Base-by-base conservation (phyloP, 2,797 vertebrate species). In the Pogoniulus pusillus region DNA sequence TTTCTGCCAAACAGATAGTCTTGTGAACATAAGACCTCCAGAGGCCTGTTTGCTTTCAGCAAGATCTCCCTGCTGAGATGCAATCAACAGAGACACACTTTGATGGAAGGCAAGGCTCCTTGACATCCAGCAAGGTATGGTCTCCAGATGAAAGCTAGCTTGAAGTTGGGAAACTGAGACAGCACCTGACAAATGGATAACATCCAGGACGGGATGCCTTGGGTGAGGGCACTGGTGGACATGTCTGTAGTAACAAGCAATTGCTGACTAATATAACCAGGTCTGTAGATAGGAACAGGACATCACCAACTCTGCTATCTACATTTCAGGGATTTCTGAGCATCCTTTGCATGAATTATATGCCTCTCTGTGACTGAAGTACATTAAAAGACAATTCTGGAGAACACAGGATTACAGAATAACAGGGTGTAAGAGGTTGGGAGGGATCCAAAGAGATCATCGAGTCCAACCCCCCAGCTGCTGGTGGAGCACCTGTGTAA, bases 141-240 rank as follows among this genome's bases (percentile, higher is more conserved):
- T 70, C 20, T 51, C 12, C 8, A 69, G 29, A 7, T 47, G 12
- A 39, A 72, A 84, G 24, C 29, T 74, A 75, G 78, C 12, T 41
- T 65, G 26, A 65, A 68, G 6, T 2, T 51, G 19, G 9, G 14
- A 54, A 22, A 37, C 23, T 17, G 12, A 62, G 26, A 29, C 8
- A 24, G 18, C 60, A 39, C 18, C 60, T 23, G 22, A 72, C 22
- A 71, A 69, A 23, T 16, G 57, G 43, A 37, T 51, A 34, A 60
- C 39, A 65, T 6, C 10, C 27, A 60, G 34, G 16, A 20, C 23
- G 19, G 41, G 23, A 7, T 41, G 32, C n/a, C 20, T 71, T 13
- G 8, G 16, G 16, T 2, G 1, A 69, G n/a, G 16, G 20, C 1
- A 1, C 35, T 45, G 47, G 29, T 53, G 53, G n/a, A 47, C 14